A percentile compares a stretch with the other conserved stretches of the same genome.
Evolutionary conservation across 2,888 invertebrate genomes (phyloP).

Genomic region (Lithophane semibrunnea): DNA sequence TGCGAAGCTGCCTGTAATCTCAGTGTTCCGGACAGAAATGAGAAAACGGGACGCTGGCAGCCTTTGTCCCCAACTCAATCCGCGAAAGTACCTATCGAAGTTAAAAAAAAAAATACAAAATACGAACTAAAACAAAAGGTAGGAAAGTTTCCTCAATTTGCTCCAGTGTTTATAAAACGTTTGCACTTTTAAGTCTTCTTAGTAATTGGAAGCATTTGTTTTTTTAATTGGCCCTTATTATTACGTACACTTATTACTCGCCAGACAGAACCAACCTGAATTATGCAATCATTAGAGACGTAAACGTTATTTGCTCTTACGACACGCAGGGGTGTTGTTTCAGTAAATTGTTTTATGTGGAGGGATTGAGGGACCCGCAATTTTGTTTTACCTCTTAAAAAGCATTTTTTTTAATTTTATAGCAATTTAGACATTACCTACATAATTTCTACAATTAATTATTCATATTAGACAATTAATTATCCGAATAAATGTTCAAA

Average conservation of each 20-base stretch:
- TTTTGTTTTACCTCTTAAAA: background rate
- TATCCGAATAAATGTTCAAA: no score
- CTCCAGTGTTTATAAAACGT: slow-evolving; percentile 35
- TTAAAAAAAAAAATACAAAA: slow-evolving; percentile 34
- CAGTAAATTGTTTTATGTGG: slow-evolving; percentile 1
- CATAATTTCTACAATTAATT: no score
- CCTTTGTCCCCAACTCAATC: slow-evolving; percentile 51
- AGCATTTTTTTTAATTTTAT: background rate
- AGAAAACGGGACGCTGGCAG: slow-evolving; percentile 32
- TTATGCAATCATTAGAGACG: slow-evolving; percentile 30
- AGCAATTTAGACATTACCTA: no score
- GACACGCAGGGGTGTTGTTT: slow-evolving; percentile 19
- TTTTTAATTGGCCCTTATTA: slow-evolving; percentile 27
- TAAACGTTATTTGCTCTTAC: slow-evolving; percentile 23
- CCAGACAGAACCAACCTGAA: background rate
- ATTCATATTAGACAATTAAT: no score
- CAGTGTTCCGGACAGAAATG: slow-evolving; percentile 45
- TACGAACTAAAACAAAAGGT: slow-evolving; percentile 27
- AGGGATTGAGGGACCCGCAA: background rate
- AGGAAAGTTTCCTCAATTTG: slow-evolving; percentile 43
- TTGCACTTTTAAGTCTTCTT: slow-evolving; percentile 35
- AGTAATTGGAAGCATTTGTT: slow-evolving; percentile 29
- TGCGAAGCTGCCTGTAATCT: slow-evolving; percentile 22
- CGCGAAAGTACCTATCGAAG: slow-evolving; percentile 42
- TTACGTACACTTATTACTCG: background rate